Base-by-base conservation (phyloP, 1,140 invertebrate species). In the Pseudoatta argentina region DNA sequence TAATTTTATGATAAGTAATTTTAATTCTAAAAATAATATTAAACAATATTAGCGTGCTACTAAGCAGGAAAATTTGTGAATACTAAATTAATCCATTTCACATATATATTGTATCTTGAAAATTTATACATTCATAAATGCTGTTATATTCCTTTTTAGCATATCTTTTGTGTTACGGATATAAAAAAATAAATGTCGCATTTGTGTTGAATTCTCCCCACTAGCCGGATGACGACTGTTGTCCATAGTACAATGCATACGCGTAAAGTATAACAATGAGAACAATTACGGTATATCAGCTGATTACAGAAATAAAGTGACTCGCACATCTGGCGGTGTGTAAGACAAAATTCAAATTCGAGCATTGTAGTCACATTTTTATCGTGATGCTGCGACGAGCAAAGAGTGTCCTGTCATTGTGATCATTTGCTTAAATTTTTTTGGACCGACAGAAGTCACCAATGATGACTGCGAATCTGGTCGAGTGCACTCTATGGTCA, bases 381-480 rank as follows among this genome's bases (percentile, higher is more conserved):
- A 10, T 48, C 69, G 18, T 55, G 39, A 72, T 59, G 67, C 55
- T 73, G n/a, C 55, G 48, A 24, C 53, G 64, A 61, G 69, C 44
- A 71, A 66, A 27, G 48, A 51, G 44, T 44, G 8, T 44, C 39
- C 39, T 44, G 8, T 44, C 8, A 44, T 44, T 44, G 27, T 21
- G 27, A 44, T 55, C 34, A 61, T 39, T 75, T 44, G 55, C 44
- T 18, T 21, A 12, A 34, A 16, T 44, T 64, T 39, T 83, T 61
- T 73, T 12, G 18, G 16, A 27, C 59, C 57, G 73, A 66, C 72
- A 64, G 61, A 16, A 81, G 59, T 73, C 44, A 57, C 78, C 83
- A 88, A 82, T 88, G n/a, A 53, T 81, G 87, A 89, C 86, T 86
- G 66, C 61, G 30, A 59, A 53, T 86, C 39, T 63, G 30, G 21